phyloP scores from a whole-genome alignment of 2,113 vertebrate species.

The Chamaea fasciata region DNA sequence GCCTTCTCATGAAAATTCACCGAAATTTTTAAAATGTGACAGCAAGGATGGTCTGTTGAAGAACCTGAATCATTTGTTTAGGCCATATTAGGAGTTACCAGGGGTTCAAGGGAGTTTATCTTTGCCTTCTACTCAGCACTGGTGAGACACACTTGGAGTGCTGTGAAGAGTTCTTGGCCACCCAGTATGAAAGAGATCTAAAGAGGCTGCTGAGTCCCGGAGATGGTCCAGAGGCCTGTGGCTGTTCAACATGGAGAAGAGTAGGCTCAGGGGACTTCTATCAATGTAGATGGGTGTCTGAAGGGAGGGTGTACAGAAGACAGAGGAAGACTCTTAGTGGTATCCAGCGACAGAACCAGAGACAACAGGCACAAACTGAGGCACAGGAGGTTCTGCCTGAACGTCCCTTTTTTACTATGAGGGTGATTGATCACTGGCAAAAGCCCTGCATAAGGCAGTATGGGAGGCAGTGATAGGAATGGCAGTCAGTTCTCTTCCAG shows the following conservation, averaged over 20 bases:
- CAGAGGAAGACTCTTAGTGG: not conserved
- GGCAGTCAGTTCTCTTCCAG: not conserved
- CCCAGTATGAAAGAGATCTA: not conserved
- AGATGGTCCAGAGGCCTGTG: not conserved
- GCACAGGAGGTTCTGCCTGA: not conserved
- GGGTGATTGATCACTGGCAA: not conserved
- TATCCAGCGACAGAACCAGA: not conserved
- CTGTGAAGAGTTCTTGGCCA: not conserved
- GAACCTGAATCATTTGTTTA: not conserved
- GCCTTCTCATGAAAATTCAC: not conserved
- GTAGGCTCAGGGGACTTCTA: not conserved
- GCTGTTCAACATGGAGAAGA: not conserved
- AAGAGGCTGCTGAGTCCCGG: not conserved
- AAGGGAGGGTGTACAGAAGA: not conserved
- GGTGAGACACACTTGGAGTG: not conserved
- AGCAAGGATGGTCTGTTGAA: not conserved
- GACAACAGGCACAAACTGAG: not conserved
- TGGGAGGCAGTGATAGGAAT: not conserved
- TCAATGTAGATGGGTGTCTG: too few species aligned
- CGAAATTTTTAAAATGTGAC: not conserved
- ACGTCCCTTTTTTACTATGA: not conserved
- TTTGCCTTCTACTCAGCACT: not conserved
- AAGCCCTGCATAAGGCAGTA: not conserved
- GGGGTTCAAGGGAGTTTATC: not conserved
- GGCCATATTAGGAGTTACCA: not conserved